Percentiles rank a stretch among this genome's conserved stretches.
These are phyloP conservation scores for Eretmocerus hayati DNA, from an alignment of 2,888 invertebrate genomes.

Conservation along the genomic window DNA sequence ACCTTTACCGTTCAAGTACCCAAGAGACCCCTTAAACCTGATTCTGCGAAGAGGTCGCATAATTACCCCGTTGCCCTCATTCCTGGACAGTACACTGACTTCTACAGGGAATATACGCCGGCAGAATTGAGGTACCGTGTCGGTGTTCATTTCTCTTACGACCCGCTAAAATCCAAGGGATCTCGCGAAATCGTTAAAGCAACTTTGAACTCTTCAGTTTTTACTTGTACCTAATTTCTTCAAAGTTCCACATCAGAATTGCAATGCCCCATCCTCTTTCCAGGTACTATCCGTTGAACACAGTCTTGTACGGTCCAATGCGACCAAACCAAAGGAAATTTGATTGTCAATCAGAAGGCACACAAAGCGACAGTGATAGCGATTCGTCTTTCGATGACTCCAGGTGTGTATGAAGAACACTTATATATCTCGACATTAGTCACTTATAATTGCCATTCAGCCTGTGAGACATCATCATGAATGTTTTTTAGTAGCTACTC, in stretches of 20 bases:
- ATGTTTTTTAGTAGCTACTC: constrained; percentile 39
- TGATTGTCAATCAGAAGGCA: constrained; percentile 52
- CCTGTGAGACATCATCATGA: too few relatives aligned
- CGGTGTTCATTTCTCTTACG: too few relatives aligned
- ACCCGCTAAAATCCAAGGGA: too few relatives aligned
- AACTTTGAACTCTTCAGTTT: too few relatives aligned
- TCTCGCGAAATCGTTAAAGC: too few relatives aligned
- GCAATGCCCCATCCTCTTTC: background rate
- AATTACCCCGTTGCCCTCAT: constrained; percentile 88
- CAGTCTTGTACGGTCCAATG: constrained; percentile 65
- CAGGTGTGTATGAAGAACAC: constrained; percentile 40
- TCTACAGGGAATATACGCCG: constrained; percentile 67
- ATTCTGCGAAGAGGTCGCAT: constrained; percentile 53
- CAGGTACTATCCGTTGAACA: constrained; percentile 90
- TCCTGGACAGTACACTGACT: constrained; percentile 93
- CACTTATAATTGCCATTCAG: too few relatives aligned
- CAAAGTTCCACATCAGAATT: too few relatives aligned
- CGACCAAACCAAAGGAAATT: constrained; percentile 48
- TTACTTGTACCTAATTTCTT: too few relatives aligned
- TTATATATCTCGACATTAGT: too few relatives aligned
- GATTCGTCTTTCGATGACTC: constrained; percentile 49
- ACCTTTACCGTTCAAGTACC: constrained; percentile 80
- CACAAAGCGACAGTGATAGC: constrained; percentile 46
- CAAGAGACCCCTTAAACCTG: constrained; percentile 49
- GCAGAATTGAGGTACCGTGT: constrained; percentile 57